A percentile compares a stretch with the other conserved stretches of the same genome.
phyloP scores from a whole-genome alignment of 1,140 invertebrate species.

The Rhynchophorus ferrugineus region DNA sequence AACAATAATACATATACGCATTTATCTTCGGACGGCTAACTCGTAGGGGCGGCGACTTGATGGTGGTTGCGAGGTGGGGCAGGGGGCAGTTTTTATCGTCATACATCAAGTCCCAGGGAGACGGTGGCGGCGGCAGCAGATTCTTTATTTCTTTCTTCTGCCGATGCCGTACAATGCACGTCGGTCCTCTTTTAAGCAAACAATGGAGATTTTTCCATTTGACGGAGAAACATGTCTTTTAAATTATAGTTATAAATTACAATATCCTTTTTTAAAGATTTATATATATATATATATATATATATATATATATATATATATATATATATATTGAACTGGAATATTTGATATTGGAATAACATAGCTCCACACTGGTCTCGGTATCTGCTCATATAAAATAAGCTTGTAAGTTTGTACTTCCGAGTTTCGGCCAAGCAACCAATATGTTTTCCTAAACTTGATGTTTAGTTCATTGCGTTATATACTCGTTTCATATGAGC shows the following conservation, averaged over 20 bases:
- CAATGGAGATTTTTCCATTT: conserved; percentile 19
- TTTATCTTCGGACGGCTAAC: conserved; percentile 38
- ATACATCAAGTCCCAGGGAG: conserved; percentile 26
- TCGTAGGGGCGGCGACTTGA: conserved; percentile 11
- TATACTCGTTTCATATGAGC: too few species aligned
- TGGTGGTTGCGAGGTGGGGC: conserved; percentile 5
- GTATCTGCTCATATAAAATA: too few species aligned
- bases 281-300: neutral
- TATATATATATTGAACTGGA: too few species aligned
- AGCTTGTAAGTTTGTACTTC: too few species aligned
- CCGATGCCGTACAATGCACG: conserved; percentile 1
- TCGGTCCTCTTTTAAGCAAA: conserved; percentile 17
- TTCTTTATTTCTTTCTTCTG: conserved; percentile 22
- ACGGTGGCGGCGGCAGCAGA: neutral
- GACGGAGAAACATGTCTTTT: conserved; percentile 9
- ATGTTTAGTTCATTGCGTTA: too few species aligned
- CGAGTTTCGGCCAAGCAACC: too few species aligned
- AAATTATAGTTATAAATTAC: conserved; percentile 7
- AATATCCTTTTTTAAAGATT: neutral
- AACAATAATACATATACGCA: conserved; percentile 41
- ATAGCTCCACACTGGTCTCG: too few species aligned
- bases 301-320: too few species aligned
- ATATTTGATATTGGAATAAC: too few species aligned
- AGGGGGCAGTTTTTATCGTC: conserved; percentile 20
- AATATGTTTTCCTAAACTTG: too few species aligned